Base-by-base conservation (phyloP, 2,888 invertebrate species). In the Pyrrhia umbra region DNA sequence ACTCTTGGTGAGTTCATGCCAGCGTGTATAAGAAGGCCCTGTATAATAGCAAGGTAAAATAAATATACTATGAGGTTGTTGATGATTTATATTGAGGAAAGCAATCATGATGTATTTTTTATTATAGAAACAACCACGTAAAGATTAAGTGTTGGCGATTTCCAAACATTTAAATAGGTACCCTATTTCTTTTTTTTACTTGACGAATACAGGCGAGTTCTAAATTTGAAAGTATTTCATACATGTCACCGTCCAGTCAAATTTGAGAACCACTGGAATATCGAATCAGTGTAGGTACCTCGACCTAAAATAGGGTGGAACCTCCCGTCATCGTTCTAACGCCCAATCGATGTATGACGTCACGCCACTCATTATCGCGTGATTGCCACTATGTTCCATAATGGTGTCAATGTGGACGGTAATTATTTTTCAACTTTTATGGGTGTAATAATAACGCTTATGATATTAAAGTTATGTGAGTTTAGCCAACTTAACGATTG, bases 261-360 rank as follows among this genome's bases (percentile, higher is more conserved):
- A 10, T 30, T 30, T 30, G 30, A 5, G 13, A 30, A 13, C 30
- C 30, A 30, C 13, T 0, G 30, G 3, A 30, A 10, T 42, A 37
- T 40, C 8, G 27, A 55, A 63, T 54, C 56, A 65, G 60, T 68
- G 60, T 69, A 42, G 39, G 23, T 43, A 23, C 30, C 15, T 6
- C 72, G 47, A 45, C 43, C 64, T 51, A 49, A 64, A 63, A 50
- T 68, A 71, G 66, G 79, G 76, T 71, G 57, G 60, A 27, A 54
- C 25, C 42, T 61, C 61, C 67, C 34, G 77, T 79, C 46, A 66
- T 65, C 60, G 79, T 37, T 68, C 49, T 45, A 37, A 10, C 55
- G 58, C 46, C 56, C 67, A 59, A 77, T 75, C 69, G 73, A 74
- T 68, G 30, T 6, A 27, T 79, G 79, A 80, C 80, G 71, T 74